Evolutionary conservation across 2,888 invertebrate species (phyloP), one percentile per base, ranked within the genome.

Genomic region (Plebejus anna): DNA sequence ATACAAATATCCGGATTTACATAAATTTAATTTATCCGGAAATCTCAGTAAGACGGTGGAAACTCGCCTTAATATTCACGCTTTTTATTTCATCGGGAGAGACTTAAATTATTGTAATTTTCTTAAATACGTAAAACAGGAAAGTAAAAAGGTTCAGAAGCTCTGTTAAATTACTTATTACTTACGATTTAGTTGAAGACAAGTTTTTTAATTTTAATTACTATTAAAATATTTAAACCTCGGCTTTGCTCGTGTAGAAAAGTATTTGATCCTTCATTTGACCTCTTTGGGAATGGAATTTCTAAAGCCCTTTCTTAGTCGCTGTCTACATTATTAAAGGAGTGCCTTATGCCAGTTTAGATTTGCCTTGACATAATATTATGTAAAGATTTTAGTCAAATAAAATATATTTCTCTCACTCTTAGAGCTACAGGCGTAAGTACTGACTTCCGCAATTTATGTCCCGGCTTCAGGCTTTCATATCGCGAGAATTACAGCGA

Each of bases 11-110:
- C 32, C 51, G 28, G 51, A 73, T 73, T 73, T 32, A 32, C 73
- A 73, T 73, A 73, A 51, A 73, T 73, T 73, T 55, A 73, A 73
- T 73, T 73, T 73, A 73, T 73, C 51, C 47, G 28, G 55, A 51
- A 51, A 73, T 73, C 73, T 73, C 73, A 73, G 28, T 73, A 28
- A 55, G 55, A 51, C 51, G 28, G 28, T 72, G 51, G 66, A 66
- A 36, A 66, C 32, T 66, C 32, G 32, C 22, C 16, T 73, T 51
- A 73, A 73, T 51, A 55, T 66, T 36, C 66, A 66, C 66, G 66
- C 66, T 66, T 66, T 66, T 66, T 66, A 66, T 66, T 66, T 66
- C 66, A 66, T 66, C 66, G 66, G 11, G 32, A 66, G 66, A 66
- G 66, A 32, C 66, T 66, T 36, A 11, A 42, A 72, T 72, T 72